phyloP scores from a whole-genome alignment of 2,888 invertebrate genomes.

The Ecdyonurus torrentis region DNA sequence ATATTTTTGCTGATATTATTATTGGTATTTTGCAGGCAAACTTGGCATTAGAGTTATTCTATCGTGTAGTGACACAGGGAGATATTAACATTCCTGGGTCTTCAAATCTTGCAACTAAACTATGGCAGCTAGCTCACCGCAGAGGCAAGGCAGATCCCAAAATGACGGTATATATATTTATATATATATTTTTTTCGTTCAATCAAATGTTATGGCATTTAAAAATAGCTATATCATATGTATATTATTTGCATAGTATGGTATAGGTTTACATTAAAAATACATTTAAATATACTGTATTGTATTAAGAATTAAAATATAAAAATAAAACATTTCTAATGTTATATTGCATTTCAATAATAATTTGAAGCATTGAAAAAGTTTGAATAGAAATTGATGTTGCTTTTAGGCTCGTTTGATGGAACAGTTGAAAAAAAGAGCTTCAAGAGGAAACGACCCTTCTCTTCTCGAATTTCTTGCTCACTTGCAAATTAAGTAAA shows the following conservation, averaged over 20 bases:
- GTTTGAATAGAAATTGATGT: background rate
- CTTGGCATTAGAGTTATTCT: conserved; percentile 56
- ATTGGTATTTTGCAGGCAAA: conserved; percentile 29
- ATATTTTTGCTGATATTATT: background rate
- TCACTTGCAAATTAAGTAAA: background rate
- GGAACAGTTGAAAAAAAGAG: background rate
- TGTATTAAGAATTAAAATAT: too few species aligned
- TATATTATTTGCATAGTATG: too few species aligned
- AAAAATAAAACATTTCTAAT: too few species aligned
- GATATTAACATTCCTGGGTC: conserved; percentile 43
- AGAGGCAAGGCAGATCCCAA: conserved; percentile 37
- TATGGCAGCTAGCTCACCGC: conserved; percentile 68
- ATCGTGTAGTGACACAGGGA: conserved; percentile 44
- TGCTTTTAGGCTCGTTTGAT: background rate
- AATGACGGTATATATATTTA: conserved; percentile 29
- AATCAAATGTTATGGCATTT: too few species aligned
- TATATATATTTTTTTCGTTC: too few species aligned
- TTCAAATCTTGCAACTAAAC: conserved; percentile 51
- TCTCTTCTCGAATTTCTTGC: background rate
- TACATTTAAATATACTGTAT: too few species aligned
- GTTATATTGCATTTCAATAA: too few species aligned
- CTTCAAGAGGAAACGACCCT: background rate
- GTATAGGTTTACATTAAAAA: too few species aligned
- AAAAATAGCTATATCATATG: too few species aligned
- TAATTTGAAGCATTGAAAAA: background rate